Percentiles rank a stretch among this genome's conserved stretches.
phyloP scores from a whole-genome alignment of 2,888 invertebrate genomes.

The Melinopterus prodromus region DNA sequence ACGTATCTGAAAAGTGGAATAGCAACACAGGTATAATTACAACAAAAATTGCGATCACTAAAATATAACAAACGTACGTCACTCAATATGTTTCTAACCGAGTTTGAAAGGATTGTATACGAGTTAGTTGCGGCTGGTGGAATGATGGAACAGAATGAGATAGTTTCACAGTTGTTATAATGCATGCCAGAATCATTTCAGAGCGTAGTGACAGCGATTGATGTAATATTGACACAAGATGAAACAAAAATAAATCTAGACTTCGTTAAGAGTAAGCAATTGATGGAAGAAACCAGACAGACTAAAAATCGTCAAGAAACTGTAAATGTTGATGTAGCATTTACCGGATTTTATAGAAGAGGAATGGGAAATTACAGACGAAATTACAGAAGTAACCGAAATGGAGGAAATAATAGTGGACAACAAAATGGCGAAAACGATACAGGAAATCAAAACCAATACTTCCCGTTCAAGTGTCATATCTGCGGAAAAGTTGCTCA shows the following conservation, averaged over 20 bases:
- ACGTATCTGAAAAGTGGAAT: constrained; percentile 32
- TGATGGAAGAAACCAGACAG: no score
- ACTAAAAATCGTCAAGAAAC: no score
- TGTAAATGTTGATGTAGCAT: no score
- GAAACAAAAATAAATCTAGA: no score
- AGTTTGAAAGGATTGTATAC: constrained; percentile 35
- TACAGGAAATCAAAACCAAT: not conserved
- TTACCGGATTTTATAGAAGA: no score
- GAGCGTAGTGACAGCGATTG: constrained; percentile 36
- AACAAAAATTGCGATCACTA: constrained; percentile 34
- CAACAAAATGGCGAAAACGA: not conserved
- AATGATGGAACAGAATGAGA: constrained; percentile 32
- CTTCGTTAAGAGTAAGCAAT: no score
- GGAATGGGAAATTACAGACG: not conserved
- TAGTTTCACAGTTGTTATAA: constrained; percentile 36
- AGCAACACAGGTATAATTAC: constrained; percentile 33
- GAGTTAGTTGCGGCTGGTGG: constrained; percentile 34
- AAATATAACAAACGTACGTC: constrained; percentile 30
- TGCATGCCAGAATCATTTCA: constrained; percentile 37
- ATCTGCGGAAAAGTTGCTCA: no score
- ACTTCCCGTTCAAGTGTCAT: not conserved
- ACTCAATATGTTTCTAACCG: constrained; percentile 33
- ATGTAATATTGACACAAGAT: constrained; percentile 31
- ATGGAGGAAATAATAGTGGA: not conserved
- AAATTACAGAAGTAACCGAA: not conserved